Evolutionary conservation across 2,888 invertebrate species (phyloP).

Genomic region (Eupeodes latifasciatus): DNA sequence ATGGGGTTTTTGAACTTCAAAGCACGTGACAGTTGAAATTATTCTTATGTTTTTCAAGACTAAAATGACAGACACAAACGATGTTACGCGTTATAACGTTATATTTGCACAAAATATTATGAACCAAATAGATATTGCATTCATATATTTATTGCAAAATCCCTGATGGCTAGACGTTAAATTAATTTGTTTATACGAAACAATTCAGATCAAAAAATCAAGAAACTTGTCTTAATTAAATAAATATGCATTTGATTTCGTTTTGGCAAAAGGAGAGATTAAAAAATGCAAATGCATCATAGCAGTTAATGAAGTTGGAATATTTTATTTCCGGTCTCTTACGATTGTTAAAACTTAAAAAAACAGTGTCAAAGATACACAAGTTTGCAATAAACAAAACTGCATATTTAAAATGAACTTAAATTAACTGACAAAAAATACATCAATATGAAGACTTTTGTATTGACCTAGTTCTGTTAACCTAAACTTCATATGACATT

Average conservation of each 20-base stretch:
- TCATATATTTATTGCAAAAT: slow-evolving; percentile 42
- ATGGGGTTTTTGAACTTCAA: too few species aligned
- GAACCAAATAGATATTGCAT: slow-evolving; percentile 21
- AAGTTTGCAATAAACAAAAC: slow-evolving; percentile 3
- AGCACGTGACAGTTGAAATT: too few species aligned
- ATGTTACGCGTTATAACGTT: background rate
- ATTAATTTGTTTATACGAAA: background rate
- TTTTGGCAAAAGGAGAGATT: background rate
- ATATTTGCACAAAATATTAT: slow-evolving; percentile 10
- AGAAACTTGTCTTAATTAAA: slow-evolving; percentile 4
- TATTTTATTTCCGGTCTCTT: slow-evolving; percentile 9
- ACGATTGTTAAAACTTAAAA: background rate
- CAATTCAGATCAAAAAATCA: background rate
- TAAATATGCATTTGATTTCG: background rate
- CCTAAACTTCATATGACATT: too few species aligned
- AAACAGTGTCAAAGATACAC: slow-evolving; percentile 5
- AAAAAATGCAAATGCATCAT: slow-evolving; percentile 29
- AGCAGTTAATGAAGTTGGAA: background rate
- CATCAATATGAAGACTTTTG: too few species aligned
- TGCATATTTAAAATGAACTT: background rate
- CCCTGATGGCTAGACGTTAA: background rate
- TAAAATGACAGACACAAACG: background rate
- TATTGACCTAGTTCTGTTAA: too few species aligned
- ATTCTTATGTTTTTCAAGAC: too few species aligned
- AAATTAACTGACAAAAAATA: too few species aligned